Base-by-base conservation (phyloP, 2,797 vertebrate genomes). In the Epinephelus coioides region DNA sequence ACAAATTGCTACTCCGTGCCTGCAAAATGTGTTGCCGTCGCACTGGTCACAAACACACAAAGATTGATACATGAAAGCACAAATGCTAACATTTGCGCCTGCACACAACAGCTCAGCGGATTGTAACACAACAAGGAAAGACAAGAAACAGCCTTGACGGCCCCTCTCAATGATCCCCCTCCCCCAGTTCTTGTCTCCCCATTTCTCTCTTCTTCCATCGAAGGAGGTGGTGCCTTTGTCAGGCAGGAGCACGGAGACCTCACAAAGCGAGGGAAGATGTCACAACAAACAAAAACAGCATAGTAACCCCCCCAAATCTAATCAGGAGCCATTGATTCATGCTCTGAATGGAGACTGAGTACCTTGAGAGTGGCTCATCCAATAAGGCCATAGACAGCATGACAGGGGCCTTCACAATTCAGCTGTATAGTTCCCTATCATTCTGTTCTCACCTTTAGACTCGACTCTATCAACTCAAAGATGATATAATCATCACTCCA, bases 261-360 rank as follows among this genome's bases (percentile, higher is more conserved):
- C 92, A 94, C 90, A 92, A 92, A 93, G 91, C 86, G 65, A 90
- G 91, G 83, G 80, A 91, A 89, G 90, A 94, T 95, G 93, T 95
- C 93, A 94, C 91, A 94, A 94, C 93, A 95, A 95, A 94, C 93
- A 93, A 93, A 95, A 94, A 92, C 91, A 93, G 88, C 87, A 91
- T 89, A 91, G 92, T 92, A 93, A 91, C 90, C 91, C 90, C 88
- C 87, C 79, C 63, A 94, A 94, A 95, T 93, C 92, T 92, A 94
- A 95, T 94, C 93, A 94, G 91, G 87, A 88, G 82, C 86, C 91
- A 94, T 94, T 94, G 92, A 95, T 93, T 94, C 91, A 91, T 84
- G 85, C 73, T 78, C 84, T 94, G 93, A 95, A 95, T 93, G 83
- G 91, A 93, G 94, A 87, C 89, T 84, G 92, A 92, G 92, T 91